Base-by-base conservation (phyloP, 2,113 vertebrate genomes). In the Callorhinus ursinus region DNA sequence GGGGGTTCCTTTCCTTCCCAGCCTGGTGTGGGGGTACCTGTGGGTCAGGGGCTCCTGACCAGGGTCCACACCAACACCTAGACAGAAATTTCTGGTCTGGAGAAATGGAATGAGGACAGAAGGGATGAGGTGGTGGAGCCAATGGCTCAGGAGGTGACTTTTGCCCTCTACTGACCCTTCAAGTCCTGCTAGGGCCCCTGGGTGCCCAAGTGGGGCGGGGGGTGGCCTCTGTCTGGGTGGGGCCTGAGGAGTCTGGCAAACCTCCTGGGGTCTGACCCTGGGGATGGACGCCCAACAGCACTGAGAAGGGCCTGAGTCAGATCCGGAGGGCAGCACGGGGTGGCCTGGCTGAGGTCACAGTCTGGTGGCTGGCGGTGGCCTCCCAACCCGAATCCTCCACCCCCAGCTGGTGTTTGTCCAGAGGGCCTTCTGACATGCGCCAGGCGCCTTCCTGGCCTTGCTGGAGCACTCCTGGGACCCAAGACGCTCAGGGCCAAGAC, bases 351-450 rank as follows among this genome's bases (percentile, higher is more conserved):
- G 98, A 98, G 97, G 85, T 98, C 98, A 98, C 69, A 28, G 97
- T 97, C 98, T 96, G 95, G 96, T 98, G 95, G 94, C 97, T 95
- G n/a, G 97, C 96, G 97, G 95, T 98, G 96, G 97, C 97, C 88
- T 97, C 91, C 85, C 14, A 65, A 96, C 97, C 96, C 80, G 7
- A 53, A 93, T 91, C 83, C 97, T 98, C 98, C 97, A 88, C 97
- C 98, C 83, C 93, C 93, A 92, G 95, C 92, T 86, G 95, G 39
- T 96, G 96, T 97, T 93, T 88, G 94, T 95, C 77, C 77, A 90
- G 88, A 39, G 91, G 57, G 93, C 81, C 71, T 93, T 97, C 88
- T 42, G 6, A 82, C 74, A 22, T 46, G 96, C 4, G 42, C 95
- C 97, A 93, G 93, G 90, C 95, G 57, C 95, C 97, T 97, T 92